Evolutionary conservation across 1,140 invertebrate genomes (phyloP), one percentile per base, ranked within the genome.

Genomic region (Orius laevigatus): DNA sequence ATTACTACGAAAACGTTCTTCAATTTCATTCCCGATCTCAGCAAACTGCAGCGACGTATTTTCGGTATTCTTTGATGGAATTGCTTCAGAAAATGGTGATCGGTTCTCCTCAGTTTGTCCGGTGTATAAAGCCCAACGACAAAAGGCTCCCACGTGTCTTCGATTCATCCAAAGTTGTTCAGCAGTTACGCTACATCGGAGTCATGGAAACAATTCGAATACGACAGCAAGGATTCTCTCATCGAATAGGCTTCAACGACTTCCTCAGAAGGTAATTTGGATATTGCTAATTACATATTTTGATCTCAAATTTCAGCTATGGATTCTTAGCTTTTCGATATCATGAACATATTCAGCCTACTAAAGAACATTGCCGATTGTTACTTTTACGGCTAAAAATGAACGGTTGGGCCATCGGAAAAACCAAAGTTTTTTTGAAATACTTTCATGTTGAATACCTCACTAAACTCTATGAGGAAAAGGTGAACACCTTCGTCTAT

Each of bases 401-500:
- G 72, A 80, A 85, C 53, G 79, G 82, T 33, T 88, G 80, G 79
- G 81, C 81, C 9, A 64, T 88, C n/a, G 84, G 84, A 15, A 82
- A 81, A 58, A 79, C 81, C 0, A 88, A 86, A 74, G 81, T 89
- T 3, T 90, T 90, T 60, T 67, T 90, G 0, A 87, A 87, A 58
- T 88, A 88, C 60, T 88, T 87, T 58, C 84, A 88, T 57, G 74
- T 86, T 1, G 84, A 89, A 63, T 78, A 81, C 52, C 64, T 90
- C 1, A 75, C 82, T 0, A 78, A 81, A 59, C 66, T 80, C 56
- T 86, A 84, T 60, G 82, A 87, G 8, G 25, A 25, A 25, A 60
- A 25, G 25, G 25, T 25, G 8, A n/a, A n/a, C n/a, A n/a, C n/a
- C n/a, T n/a, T 25, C 8, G 3, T 25, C 8, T 8, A 25, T 25